These are phyloP conservation scores for Rhabdophis nuchalis DNA, from an alignment of 2,797 vertebrate genomes.

Conservation along the genomic window DNA sequence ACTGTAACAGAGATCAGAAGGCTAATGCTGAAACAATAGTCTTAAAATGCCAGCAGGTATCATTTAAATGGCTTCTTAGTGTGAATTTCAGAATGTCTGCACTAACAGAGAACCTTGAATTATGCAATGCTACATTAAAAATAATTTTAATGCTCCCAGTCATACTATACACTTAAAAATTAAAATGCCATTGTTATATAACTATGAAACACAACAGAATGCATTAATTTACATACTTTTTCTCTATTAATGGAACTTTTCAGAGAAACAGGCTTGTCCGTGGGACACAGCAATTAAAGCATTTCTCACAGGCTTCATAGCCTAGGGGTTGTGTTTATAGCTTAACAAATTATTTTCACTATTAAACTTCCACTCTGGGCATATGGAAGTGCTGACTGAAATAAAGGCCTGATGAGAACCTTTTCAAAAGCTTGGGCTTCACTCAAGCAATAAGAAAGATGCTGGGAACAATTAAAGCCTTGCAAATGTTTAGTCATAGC, in stretches of 20 bases:
- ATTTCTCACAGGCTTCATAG: conserved; percentile 15
- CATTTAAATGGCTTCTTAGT: neutral
- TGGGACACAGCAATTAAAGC: neutral
- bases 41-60: neutral
- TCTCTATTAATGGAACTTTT: conserved; percentile 9
- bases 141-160: neutral
- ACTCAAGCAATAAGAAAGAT: neutral
- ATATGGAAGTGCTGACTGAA: conserved; percentile 10
- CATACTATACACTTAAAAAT: neutral
- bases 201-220: neutral
- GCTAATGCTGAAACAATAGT: conserved; percentile 25
- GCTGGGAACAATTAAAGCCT: neutral
- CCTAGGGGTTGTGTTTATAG: neutral
- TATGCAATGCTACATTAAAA: neutral
- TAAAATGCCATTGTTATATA: neutral
- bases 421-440: neutral
- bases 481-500: neutral
- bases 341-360: conserved; percentile 1
- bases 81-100: neutral
- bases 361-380: neutral
- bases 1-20: neutral
- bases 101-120: neutral
- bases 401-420: conserved; percentile 2
- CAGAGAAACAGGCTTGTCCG: neutral
- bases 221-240: neutral